Base-by-base conservation (phyloP, 2,113 vertebrate species). In the Leuciscus idus region DNA sequence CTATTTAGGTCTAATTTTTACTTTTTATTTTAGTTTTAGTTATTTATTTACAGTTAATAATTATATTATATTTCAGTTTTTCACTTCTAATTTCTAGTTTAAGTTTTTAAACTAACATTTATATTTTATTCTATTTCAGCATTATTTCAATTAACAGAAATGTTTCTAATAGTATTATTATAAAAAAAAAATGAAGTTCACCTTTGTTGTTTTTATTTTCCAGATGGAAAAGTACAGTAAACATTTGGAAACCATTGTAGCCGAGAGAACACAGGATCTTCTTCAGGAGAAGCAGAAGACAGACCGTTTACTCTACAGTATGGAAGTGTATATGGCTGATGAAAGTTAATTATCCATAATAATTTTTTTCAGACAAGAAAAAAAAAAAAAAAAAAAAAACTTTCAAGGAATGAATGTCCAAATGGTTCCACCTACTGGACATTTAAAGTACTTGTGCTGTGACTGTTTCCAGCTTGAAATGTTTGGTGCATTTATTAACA, bases 141-240 rank as follows among this genome's bases (percentile, higher is more conserved):
- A 17, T 52, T 5, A 52, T 52, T 52, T 52, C 4, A 52, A 52
- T 52, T 17, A 1, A 52, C 50, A 52, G 13, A 52, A 52, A 52
- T 52, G 4, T 52, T 52, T 52, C 43, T 52, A 17, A 52, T 17
- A 52, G 50, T 17, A 15, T 6, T 52, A 52, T 52, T 52, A 39
- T 43, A 39, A 39, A 39, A 39, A 39, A 39, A 43, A 43, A 33
- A 33, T 33, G 2, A 33, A 33, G 33, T 52, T 4, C 7, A 8
- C 17, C 6, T 55, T 55, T 62, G 23, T 43, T 74, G 15, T 85
- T 62, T 48, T 50, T 43, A 17, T 52, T 52, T 52, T 89, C n/a
- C 90, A 95, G 94, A 96, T 96, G 95, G 94, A 95, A 89, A 95
- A 95, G 52, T 96, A 96, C 89, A 95, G 95, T 85, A 95, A 96